Conservation (phyloP, 2,888 invertebrate genomes). For the Alviniconcha strummeri region DNA sequence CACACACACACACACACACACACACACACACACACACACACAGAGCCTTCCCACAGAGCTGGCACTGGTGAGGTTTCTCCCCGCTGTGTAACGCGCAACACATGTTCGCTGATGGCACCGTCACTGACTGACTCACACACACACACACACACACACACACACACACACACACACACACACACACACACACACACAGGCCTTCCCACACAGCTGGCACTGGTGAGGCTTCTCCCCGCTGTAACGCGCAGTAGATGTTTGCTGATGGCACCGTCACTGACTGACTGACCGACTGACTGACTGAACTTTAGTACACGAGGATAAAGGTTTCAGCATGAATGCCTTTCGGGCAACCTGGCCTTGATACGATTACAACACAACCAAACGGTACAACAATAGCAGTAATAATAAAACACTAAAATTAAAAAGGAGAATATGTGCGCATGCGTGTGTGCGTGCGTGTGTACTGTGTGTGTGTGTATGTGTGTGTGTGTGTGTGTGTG, state of each 20-base stretch:
- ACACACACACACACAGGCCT: conserved; percentile 76
- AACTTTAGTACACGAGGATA: too few species aligned
- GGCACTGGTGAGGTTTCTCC: conserved; percentile 94
- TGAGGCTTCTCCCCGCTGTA: conserved; percentile 96
- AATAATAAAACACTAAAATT: not conserved
- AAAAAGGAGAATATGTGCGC: not conserved
- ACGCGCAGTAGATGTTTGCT: conserved; percentile 90
- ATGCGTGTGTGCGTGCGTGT: not conserved
- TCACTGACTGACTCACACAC: not conserved
- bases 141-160: not conserved
- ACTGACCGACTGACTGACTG: not conserved
- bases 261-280: not conserved
- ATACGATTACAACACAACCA: not conserved
- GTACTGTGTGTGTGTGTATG: not conserved
- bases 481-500: not conserved
- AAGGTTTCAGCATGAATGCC: too few species aligned
- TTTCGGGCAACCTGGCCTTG: not conserved
- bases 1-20: not conserved
- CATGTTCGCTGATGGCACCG: conserved; percentile 79
- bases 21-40: conserved; percentile 1
- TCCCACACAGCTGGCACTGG: conserved; percentile 93
- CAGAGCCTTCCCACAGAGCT: conserved; percentile 90
- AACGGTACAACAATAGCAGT: not conserved
- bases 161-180: conserved; percentile 25
- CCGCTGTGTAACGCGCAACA: conserved; percentile 95